Evolutionary conservation across 2,888 invertebrate species (phyloP), one percentile per base, ranked within the genome.

Genomic region (Pogonocherus hispidulus): DNA sequence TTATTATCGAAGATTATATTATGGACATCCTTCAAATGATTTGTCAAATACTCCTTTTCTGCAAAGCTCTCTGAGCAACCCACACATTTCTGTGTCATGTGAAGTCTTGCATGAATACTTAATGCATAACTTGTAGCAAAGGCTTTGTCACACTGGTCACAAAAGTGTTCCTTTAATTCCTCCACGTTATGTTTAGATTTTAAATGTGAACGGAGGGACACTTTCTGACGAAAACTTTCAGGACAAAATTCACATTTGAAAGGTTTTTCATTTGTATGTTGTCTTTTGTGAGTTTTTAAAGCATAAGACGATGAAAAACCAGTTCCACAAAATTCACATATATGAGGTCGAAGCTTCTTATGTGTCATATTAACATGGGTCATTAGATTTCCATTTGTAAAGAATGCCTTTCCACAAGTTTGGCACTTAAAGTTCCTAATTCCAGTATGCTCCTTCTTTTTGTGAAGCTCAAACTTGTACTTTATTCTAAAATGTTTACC

Each of bases 401-500:
- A 78, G 57, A 77, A 78, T 3, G 72, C 71, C 59, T 78, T 78
- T 4, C 79, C 80, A 59, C 80, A 81, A 9, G 76, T 77, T 56
- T 78, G 75, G 67, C 80, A 81, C 37, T 78, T 79, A 64, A 76
- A 76, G 22, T 76, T 78, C 35, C 75, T 72, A 55, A 76, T 74
- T 70, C 79, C 79, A 37, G 75, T 76, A 66, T 83, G 83, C 35
- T 78, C 78, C 51, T 82, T 83, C 14, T 76, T 77, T 55, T 78
- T 72, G 62, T 83, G 83, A n/a, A 78, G 70, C 5, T 78, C 65
- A 59, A 78, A 80, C 55, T 80, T 81, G 14, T 81, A 78, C 56
- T 79, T 81, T 22, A 76, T 77, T 46, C 79, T 71, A 65, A 81
- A 83, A 35, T 73, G 67, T 66, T 73, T 78, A 18, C 79, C 78